phyloP scores from a whole-genome alignment of 2,113 vertebrate genomes.

The Ramphastos sulfuratus region DNA sequence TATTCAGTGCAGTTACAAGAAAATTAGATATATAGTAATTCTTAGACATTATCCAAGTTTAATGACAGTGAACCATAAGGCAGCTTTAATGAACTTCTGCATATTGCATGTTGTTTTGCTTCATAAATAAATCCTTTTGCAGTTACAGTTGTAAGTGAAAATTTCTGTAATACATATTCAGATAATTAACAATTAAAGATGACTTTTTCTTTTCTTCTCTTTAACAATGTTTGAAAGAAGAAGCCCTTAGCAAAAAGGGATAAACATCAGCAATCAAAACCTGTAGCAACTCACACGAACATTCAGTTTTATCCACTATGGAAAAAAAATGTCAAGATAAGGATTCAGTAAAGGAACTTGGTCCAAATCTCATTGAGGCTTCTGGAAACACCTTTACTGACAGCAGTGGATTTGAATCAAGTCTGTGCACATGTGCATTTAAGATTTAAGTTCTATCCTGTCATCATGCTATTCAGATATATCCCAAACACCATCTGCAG shows the following conservation, averaged over 20 bases:
- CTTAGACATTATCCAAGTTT: conserved; percentile 34
- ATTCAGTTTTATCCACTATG: not conserved
- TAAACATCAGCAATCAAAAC: not conserved
- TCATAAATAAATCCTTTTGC: conserved; percentile 64
- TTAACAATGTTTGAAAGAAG: not conserved
- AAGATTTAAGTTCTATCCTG: not conserved
- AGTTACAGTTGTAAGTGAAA: conserved; percentile 26
- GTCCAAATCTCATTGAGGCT: not conserved
- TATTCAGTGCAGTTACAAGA: not conserved
- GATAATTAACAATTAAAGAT: conserved; percentile 55
- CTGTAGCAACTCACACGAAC: not conserved
- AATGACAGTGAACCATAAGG: conserved; percentile 36
- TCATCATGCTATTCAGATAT: not conserved
- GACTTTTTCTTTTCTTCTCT: not conserved
- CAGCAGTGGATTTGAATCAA: not conserved
- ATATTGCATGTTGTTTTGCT: conserved; percentile 45
- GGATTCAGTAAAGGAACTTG: not conserved
- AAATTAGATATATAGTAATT: conserved; percentile 2
- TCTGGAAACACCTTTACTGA: not conserved
- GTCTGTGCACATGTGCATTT: not conserved
- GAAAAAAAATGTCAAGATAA: not conserved
- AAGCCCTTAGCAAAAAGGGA: not conserved
- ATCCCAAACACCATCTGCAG: not conserved
- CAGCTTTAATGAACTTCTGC: conserved; percentile 40
- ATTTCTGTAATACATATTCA: conserved; percentile 40